Conservation (phyloP, 1,140 invertebrate genomes). For the Acromyrmex heyeri region DNA sequence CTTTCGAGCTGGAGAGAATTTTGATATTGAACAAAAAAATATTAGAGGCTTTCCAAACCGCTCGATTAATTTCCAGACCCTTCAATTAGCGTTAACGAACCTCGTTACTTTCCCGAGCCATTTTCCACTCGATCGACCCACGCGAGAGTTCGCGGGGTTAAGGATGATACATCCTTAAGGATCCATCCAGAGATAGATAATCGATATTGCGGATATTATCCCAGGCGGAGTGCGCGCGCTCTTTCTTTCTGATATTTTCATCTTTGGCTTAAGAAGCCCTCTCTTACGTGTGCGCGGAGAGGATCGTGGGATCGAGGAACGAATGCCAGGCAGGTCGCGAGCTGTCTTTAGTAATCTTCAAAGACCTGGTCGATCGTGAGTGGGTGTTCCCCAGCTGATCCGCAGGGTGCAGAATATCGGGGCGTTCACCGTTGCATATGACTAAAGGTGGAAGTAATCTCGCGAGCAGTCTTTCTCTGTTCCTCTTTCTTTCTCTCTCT, state of each 20-base stretch:
- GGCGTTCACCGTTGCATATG: constrained; percentile 68
- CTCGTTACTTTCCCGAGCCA: constrained; percentile 54
- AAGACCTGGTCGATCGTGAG: constrained; percentile 76
- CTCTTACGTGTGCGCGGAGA: constrained; percentile 58
- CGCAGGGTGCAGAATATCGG: constrained; percentile 56
- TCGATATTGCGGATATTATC: constrained; percentile 53
- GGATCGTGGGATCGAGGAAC: constrained; percentile 76
- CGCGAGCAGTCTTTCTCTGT: constrained; percentile 16
- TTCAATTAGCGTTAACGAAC: constrained; percentile 42
- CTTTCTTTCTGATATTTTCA: constrained; percentile 57
- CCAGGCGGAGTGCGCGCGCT: constrained; percentile 7
- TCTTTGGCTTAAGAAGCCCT: constrained; percentile 25
- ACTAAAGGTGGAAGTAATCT: constrained; percentile 25
- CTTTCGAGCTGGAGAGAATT: neutral
- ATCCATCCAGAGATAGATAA: constrained; percentile 19
- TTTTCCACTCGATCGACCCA: neutral
- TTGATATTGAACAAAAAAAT: neutral
- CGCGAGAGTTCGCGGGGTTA: constrained; percentile 51
- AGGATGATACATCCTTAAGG: constrained; percentile 41
- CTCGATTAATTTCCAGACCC: constrained; percentile 34
- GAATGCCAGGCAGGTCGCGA: constrained; percentile 72
- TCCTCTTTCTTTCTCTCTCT: neutral
- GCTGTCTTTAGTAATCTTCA: constrained; percentile 74
- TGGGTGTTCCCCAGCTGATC: constrained; percentile 78
- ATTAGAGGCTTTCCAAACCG: neutral